Evolutionary conservation across 2,888 invertebrate species (phyloP), one percentile per base, ranked within the genome.

Genomic region (Quadroppia sp.): DNA sequence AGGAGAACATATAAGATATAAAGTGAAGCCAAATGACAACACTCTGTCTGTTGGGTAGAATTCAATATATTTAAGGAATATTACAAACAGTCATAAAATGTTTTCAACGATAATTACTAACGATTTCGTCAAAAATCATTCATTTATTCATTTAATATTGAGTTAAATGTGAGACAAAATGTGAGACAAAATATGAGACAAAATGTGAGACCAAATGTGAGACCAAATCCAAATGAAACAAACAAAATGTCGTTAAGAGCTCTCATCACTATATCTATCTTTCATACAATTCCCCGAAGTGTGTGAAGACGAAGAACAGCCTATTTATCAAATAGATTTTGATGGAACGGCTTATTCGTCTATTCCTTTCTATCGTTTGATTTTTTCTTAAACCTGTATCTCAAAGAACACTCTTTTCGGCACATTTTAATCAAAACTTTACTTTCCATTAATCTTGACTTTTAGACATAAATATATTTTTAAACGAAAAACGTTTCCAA

Each of bases 211-310:
- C n/a, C n/a, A n/a, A n/a, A n/a, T 36, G 11, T 36, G 6, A 25
- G 53, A 53, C 11, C 11, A 53, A 17, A 15, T 1, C n/a, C 11
- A 36, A 61, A 32, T 9, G 40, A 42, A 67, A 67, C 42, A 67
- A 67, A 42, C 59, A 42, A 72, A 72, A 72, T 59, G 59, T 56
- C 72, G 72, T 59, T 72, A 72, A 72, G 36, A 72, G 72, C 53
- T 72, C 40, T 72, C 40, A 28, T 59, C 72, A 72, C 25, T 11
- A 36, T 11, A 7, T 72, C 72, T 32, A 59, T 72, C 72, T 59
- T 28, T 59, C 36, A 59, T 32, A n/a, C 28, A 30, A 59, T 30
- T 67, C 67, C 59, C 72, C 72, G n/a, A 20, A 7, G 53, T n/a
- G n/a, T 15, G 7, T 32, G 56, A 2, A 17, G 20, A 25, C 13